Evolutionary conservation across 2,888 invertebrate genomes (phyloP), one percentile per base, ranked within the genome.

Genomic region (Plagodis pulveraria): DNA sequence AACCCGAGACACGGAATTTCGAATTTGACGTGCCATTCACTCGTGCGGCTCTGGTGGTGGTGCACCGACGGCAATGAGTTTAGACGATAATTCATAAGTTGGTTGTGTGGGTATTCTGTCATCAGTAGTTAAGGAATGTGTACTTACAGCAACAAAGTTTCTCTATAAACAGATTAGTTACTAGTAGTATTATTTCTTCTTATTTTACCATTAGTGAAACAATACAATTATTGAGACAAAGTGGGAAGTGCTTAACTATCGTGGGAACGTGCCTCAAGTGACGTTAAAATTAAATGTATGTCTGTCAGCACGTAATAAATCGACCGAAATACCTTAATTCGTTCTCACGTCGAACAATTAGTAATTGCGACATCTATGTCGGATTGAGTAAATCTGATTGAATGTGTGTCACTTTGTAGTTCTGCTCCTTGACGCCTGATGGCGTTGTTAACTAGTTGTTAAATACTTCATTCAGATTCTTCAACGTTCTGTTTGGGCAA

Each of bases 281-380:
- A 51, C 41, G n/a, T 52, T 46, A 34, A 10, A 57, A 63, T 66
- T 70, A 67, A 67, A 61, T 65, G 65, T 67, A 61, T 65, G 65
- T 67, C 64, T 69, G 66, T 63, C 66, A 58, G 56, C 58, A 50
- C 41, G 53, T 62, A 69, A 64, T 70, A 68, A 72, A 67, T 56
- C 61, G 64, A 50, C 66, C 61, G 68, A 65, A 71, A 68, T 61
- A 57, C 35, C 33, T 66, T 70, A 67, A 66, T 62, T 32, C 43
- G 56, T 78, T 81, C 74, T 61, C 75, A 76, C 71, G 65, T 54
- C 46, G 50, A 58, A 69, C 69, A 60, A 58, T 59, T 64, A 67
- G 56, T 9, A 42, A 49, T 83, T 81, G 71, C 80, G 86, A 73
- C 86, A 86, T 81, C 85, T 85, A 67, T 66, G 62, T 32, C 8